phyloP scores from a whole-genome alignment of 2,888 invertebrate genomes.

The Cryptocephalus moraei region DNA sequence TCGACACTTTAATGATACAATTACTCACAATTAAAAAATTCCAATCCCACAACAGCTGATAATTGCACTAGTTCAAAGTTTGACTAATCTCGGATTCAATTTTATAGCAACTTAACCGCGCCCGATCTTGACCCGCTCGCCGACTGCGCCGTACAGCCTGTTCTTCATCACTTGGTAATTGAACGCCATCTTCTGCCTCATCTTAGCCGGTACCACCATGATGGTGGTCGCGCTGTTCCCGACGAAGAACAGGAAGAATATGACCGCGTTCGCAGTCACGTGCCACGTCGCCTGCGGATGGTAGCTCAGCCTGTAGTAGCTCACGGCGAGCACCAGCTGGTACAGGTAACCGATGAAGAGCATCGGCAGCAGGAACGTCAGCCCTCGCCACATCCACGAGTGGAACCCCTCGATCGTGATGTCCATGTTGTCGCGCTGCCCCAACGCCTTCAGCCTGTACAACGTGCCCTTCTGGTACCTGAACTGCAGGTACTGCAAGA shows the following conservation, averaged over 20 bases:
- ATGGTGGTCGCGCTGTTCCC: constrained; percentile 85
- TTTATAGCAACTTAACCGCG: not conserved
- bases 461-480: constrained; percentile 60
- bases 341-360: constrained; percentile 88
- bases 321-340: constrained; percentile 89
- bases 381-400: constrained; percentile 99
- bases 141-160: constrained; percentile 13
- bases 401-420: constrained; percentile 98
- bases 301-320: constrained; percentile 66
- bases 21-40: no score
- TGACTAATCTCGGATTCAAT: no score
- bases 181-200: constrained; percentile 24
- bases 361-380: constrained; percentile 92
- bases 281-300: constrained; percentile 88
- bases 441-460: constrained; percentile 66
- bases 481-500: constrained; percentile 44
- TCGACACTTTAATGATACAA: no score
- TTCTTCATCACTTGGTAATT: constrained; percentile 18
- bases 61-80: no score
- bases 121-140: constrained; percentile 3
- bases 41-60: no score
- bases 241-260: constrained; percentile 78
- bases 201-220: constrained; percentile 82
- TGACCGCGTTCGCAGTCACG: constrained; percentile 67
- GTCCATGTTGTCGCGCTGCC: constrained; percentile 98